Evolutionary conservation across 2,113 vertebrate species (phyloP), one percentile per base, ranked within the genome.

Genomic region (Phainopepla nitens): DNA sequence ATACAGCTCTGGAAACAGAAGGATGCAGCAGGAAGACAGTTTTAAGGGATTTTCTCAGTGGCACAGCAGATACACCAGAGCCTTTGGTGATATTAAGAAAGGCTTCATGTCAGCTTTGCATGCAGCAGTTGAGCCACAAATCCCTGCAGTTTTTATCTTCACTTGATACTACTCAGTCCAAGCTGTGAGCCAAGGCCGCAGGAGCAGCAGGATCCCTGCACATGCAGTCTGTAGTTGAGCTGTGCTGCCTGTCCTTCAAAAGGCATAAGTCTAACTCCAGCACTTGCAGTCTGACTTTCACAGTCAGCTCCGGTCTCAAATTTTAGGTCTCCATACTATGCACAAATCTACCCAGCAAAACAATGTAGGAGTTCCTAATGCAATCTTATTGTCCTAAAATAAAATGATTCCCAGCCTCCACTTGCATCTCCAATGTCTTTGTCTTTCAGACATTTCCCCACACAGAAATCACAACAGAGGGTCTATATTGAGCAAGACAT

Each of bases 191-290:
- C 27, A 27, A 33, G 57, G 35, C 39, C 0, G 0, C 1, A 5
- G 0, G 9, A 89, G 36, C 53, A 60, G 71, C 36, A 47, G 49
- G 35, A 15, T 7, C 51, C 42, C 66, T 14, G 45, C 31, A 39
- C 0, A 1, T 0, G 5, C 10, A 18, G 29, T 2, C 25, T 11
- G 7, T 3, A 11, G 29, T 4, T 68, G 6, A 71, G 35, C 23
- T 42, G 61, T 39, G 61, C 76, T 39, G 9, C 1, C 0, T 13
- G 25, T 16, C 57, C 44, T 64, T 58, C 4, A 1, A 24, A 58
- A 42, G 35, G 56, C 57, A 39, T 17, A 28, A 60, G 25, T n/a
- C 28, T 5, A 13, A 56, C 15, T 49, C 49, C 53, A 83, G 80
- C 11, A 7, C 35, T 7, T 41, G 8, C 41, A 29, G 22, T 7